phyloP scores from a whole-genome alignment of 2,113 vertebrate genomes.

The Sebastes schlegelii region DNA sequence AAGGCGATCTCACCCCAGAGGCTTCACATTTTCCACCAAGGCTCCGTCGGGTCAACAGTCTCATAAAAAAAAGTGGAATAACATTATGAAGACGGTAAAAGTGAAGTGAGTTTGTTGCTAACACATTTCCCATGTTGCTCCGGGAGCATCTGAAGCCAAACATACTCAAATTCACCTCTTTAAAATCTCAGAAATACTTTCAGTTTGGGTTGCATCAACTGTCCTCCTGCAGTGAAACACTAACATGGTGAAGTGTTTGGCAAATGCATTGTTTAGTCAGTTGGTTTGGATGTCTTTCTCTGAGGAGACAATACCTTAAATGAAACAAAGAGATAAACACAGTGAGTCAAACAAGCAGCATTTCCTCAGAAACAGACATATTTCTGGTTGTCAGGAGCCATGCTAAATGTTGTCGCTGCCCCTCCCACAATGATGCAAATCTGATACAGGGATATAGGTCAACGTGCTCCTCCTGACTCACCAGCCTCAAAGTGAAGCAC shows the following conservation, averaged over 20 bases:
- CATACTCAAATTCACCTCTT: conserved; percentile 61
- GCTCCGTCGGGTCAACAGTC: conserved; percentile 77
- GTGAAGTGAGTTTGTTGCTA: conserved; percentile 72
- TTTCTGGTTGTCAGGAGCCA: conserved; percentile 42
- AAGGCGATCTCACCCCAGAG: conserved; percentile 76
- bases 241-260: conserved; percentile 29
- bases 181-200: conserved; percentile 59
- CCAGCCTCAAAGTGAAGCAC: conserved; percentile 39
- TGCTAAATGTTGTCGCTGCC: conserved; percentile 38
- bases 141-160: conserved; percentile 68
- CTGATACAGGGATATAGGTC: conserved; percentile 68
- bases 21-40: conserved; percentile 73
- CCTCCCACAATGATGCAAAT: conserved; percentile 65
- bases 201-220: conserved; percentile 43
- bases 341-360: conserved; percentile 27
- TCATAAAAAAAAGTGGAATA: conserved; percentile 76
- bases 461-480: conserved; percentile 53
- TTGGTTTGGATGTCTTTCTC: conserved; percentile 29
- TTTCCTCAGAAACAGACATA: conserved; percentile 36
- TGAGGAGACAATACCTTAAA: conserved; percentile 28
- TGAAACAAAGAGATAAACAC: conserved; percentile 15
- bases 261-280: conserved; percentile 28
- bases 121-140: conserved; percentile 70
- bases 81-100: conserved; percentile 77
- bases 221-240: conserved; percentile 50